Percentiles rank a stretch among this genome's conserved stretches.
These are phyloP conservation scores for Hirudo medicinalis DNA, from an alignment of 1,140 invertebrate genomes.

Conservation along the genomic window DNA sequence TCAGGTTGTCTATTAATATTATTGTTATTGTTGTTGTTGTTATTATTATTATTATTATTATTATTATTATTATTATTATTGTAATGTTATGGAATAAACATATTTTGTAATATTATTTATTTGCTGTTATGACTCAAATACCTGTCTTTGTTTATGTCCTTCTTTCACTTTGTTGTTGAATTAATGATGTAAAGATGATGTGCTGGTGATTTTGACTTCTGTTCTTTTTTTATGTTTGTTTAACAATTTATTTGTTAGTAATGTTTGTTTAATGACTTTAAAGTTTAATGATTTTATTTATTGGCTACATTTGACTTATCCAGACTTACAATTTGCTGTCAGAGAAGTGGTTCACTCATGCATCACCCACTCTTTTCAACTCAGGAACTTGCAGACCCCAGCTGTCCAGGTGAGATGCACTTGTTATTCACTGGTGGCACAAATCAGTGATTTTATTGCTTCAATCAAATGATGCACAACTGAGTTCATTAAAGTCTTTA, in stretches of 20 bases:
- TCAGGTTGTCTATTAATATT: slow-evolving; percentile 43
- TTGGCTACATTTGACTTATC: slow-evolving; percentile 14
- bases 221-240: too few relatives aligned
- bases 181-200: too few relatives aligned
- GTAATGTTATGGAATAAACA: too few relatives aligned
- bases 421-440: neutral
- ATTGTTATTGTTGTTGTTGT: too few relatives aligned
- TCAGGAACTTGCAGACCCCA: slow-evolving; percentile 82
- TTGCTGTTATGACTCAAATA: neutral
- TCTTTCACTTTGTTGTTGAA: too few relatives aligned
- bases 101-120: too few relatives aligned
- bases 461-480: neutral
- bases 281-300: neutral
- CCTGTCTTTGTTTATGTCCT: neutral
- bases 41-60: too few relatives aligned
- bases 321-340: slow-evolving; percentile 87
- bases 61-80: too few relatives aligned
- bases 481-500: neutral
- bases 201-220: too few relatives aligned
- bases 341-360: slow-evolving; percentile 92
- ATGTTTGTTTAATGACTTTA: too few relatives aligned
- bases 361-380: slow-evolving; percentile 90
- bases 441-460: slow-evolving; percentile 3
- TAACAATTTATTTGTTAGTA: too few relatives aligned
- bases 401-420: slow-evolving; percentile 58